phyloP scores from a whole-genome alignment of 1,140 invertebrate species.

The Bombus affinis region DNA sequence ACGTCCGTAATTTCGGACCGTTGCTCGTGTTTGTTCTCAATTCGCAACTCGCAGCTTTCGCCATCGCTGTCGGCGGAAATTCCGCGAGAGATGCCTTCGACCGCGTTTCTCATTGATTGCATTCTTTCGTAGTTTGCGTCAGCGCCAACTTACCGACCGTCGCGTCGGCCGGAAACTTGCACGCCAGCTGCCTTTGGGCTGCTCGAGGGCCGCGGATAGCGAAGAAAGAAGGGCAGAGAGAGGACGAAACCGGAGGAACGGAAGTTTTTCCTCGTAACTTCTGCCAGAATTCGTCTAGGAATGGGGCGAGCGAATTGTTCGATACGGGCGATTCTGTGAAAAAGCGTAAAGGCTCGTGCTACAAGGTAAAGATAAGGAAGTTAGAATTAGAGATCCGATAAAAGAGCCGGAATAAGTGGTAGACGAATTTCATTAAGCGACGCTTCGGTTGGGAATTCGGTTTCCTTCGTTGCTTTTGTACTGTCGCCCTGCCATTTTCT shows the following conservation, averaged over 20 bases:
- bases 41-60: not conserved
- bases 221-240: not conserved
- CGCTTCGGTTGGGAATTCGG: constrained; percentile 46
- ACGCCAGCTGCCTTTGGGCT: not conserved
- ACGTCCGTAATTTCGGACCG: constrained; percentile 45
- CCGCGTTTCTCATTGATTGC: constrained; percentile 62
- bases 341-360: too few species aligned
- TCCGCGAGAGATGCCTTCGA: constrained; percentile 52
- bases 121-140: constrained; percentile 60
- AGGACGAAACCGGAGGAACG: not conserved
- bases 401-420: constrained; percentile 55
- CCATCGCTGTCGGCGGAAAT: constrained; percentile 43
- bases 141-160: constrained; percentile 58
- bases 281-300: constrained; percentile 12
- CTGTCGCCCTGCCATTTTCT: not conserved
- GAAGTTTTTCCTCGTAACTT: constrained; percentile 61
- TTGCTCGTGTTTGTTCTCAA: not conserved
- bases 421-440: constrained; percentile 54
- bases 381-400: constrained; percentile 59
- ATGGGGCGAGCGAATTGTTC: constrained; percentile 5
- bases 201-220: not conserved
- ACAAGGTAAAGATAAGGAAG: constrained; percentile 27
- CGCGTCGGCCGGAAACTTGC: constrained; percentile 54
- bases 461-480: constrained; percentile 9
- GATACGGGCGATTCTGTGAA: not conserved